Base-by-base conservation (phyloP, 37 sponge, comb jelly and placozoan species). In the Hormiphora californensis region DNA sequence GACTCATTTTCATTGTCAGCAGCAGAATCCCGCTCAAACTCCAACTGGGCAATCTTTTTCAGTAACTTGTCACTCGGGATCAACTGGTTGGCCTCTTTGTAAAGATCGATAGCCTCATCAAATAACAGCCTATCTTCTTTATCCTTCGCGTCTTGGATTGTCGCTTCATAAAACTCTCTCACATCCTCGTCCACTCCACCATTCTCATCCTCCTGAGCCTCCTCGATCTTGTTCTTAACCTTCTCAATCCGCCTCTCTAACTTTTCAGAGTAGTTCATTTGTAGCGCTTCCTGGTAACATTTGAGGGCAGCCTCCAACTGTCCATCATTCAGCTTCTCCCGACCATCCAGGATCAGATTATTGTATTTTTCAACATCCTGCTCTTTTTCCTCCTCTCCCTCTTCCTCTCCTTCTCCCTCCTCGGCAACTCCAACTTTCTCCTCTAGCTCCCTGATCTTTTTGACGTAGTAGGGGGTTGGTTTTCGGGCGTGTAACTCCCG, bases 21-120 rank as follows among this genome's bases (percentile, higher is more conserved):
- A 1, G 32, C 37, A 1, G 81, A 73, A 30, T 73, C 81, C 35
- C 81, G 12, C 25, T 15, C 43, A 28, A 73, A 73, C 25, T 73
- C 81, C 11, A 73, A 28, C 35, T 40, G 19, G 21, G 81, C 23
- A 43, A 73, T 73, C 43, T 73, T 73, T n/a, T 11, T n/a, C 12
- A 46, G 8, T 4, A 73, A 3, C 21, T 28, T 73, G 1, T 73
- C 81, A 7, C 35, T 73, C 0, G 81, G 81, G 23, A 73, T 73
- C 22, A 73, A 36, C 22, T 73, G 46, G 25, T 73, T 39, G 5
- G 81, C 81, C 25, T 73, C 81, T 40, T 73, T 46, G 43, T 73
- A 73, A 21, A 73, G 27, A 22, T 43, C 81, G 5, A 73, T 73
- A 11, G 81, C 81, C 46, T 73, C 81, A 41, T 73, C 81, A 40